A percentile compares a stretch with the other conserved stretches of the same genome.
Conservation (phyloP, 2,113 vertebrate genomes). For the Sapayoa aenigma region DNA sequence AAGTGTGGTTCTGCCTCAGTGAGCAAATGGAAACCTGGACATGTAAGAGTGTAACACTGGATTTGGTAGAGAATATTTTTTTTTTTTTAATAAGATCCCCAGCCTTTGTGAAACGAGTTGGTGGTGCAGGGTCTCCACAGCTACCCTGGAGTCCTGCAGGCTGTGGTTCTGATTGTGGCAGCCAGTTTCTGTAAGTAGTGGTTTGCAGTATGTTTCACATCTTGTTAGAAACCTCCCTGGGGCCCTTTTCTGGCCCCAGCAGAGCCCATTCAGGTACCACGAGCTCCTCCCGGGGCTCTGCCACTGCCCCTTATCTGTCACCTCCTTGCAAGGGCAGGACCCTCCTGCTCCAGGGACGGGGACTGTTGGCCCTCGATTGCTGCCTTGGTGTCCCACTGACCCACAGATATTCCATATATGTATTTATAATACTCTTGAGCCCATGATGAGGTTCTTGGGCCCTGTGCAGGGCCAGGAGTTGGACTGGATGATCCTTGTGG, state of each 20-base stretch:
- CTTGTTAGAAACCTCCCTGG: background rate
- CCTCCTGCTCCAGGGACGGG: too few species aligned
- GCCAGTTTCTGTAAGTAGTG: background rate
- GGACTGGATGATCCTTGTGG: background rate
- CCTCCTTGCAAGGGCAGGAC: background rate
- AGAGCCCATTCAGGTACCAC: accelerated
- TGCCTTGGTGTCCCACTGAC: background rate
- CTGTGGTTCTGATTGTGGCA: background rate
- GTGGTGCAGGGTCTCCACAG: background rate
- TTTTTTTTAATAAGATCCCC: background rate
- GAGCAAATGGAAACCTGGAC: background rate
- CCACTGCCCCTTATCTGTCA: background rate
- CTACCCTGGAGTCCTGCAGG: background rate
- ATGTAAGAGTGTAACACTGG: background rate
- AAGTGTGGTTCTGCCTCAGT: background rate
- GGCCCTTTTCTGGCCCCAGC: background rate
- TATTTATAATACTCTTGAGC: background rate
- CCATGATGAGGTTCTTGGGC: background rate
- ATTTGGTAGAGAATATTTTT: background rate
- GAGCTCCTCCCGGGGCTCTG: background rate
- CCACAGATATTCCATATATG: too few species aligned
- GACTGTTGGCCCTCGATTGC: background rate
- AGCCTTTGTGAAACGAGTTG: accelerated
- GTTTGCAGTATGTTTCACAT: accelerated
- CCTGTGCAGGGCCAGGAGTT: background rate